phyloP scores from a whole-genome alignment of 2,888 invertebrate species.

The Oligia strigilis region DNA sequence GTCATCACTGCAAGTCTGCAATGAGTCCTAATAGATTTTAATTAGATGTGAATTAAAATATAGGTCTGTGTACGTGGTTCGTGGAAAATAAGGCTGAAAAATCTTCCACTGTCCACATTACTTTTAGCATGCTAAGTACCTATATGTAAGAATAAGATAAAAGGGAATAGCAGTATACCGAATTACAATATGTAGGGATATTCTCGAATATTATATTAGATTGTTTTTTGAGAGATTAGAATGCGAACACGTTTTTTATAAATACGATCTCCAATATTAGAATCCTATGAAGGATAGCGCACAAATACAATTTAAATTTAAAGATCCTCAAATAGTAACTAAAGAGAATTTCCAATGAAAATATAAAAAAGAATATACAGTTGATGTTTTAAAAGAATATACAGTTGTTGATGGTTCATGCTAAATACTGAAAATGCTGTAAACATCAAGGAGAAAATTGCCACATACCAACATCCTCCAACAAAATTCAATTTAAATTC shows the following conservation, averaged over 20 bases:
- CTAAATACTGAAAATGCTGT: background rate
- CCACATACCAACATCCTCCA: background rate
- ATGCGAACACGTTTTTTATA: too few species aligned
- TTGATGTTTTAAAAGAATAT: background rate
- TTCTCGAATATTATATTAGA: too few species aligned
- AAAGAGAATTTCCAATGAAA: background rate
- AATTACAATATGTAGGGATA: background rate
- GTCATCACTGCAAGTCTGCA: slow-evolving; percentile 29
- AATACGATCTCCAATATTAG: background rate
- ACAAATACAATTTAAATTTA: background rate
- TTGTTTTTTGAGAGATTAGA: too few species aligned
- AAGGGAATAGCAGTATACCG: background rate
- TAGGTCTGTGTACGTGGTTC: slow-evolving; percentile 9
- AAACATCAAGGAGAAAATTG: background rate
- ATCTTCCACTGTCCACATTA: slow-evolving; percentile 10
- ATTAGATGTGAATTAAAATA: slow-evolving; percentile 42
- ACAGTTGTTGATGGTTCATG: background rate
- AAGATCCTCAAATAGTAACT: background rate
- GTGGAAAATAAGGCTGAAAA: background rate
- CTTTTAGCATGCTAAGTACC: background rate
- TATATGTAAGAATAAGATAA: background rate
- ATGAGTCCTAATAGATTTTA: slow-evolving; percentile 43
- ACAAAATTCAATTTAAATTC: slow-evolving; percentile 11
- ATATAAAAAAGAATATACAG: background rate
- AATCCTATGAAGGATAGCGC: background rate